Base-by-base conservation (phyloP, 2,797 vertebrate genomes). In the Zenarchopterus dispar region DNA sequence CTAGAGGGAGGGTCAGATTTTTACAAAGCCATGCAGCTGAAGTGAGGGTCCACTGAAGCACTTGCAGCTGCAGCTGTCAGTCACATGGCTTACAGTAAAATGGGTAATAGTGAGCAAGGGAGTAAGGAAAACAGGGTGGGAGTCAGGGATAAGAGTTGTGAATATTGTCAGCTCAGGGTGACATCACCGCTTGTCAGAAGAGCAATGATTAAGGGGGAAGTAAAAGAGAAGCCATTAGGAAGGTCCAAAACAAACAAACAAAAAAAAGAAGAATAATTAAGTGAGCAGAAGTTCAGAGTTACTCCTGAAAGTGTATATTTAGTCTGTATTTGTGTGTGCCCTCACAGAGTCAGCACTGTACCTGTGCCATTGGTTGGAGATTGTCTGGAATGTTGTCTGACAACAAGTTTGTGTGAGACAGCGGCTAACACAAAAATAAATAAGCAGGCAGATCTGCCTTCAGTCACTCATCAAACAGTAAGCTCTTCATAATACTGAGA, bases 11-110 rank as follows among this genome's bases (percentile, higher is more conserved):
- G 86, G 87, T 84, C 60, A 45, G 87, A 83, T 88, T 91, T 91
- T 92, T 91, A 85, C 86, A 89, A 90, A 93, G 85, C 88, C 61
- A 88, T 80, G 81, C 92, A 92, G 92, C 92, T 92, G 92, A 93
- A 91, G 86, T 65, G 86, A 91, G 87, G 86, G 84, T 86, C 73
- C 19, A 63, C 74, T 55, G 80, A 88, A 87, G 73, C 75, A 68
- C 79, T 83, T 48, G 49, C 93, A 93, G 93, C 92, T 93, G 93
- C 76, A 70, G 86, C 90, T 89, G 92, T 93, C 93, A 88, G 73
- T 94, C 92, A 94, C 79, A 78, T 55, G 73, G 87, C 77, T 91
- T 90, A 92, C 90, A 86, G 90, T 89, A 89, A 91, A 91, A 87
- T 60, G 79, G 71, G 73, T 70, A 69, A 83, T 72, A 67, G 56